Evolutionary conservation across 2,113 vertebrate species (phyloP).

Genomic region (Oreotragus oreotragus): DNA sequence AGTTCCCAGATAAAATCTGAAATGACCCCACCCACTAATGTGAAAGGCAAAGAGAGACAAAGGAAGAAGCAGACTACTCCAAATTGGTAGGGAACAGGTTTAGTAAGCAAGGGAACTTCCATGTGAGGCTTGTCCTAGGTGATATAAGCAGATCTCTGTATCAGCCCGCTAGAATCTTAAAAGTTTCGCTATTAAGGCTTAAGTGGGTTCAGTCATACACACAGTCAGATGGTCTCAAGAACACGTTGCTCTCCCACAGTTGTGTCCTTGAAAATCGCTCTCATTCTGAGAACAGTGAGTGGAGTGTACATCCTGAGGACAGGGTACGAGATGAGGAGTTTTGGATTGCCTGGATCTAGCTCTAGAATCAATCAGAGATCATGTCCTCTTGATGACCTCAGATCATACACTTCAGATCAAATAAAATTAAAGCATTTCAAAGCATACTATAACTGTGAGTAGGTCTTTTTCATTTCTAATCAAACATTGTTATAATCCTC

Average conservation of each 20-base stretch:
- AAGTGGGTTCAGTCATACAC: neutral
- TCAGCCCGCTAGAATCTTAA: neutral
- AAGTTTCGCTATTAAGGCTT: neutral
- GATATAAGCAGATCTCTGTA: neutral
- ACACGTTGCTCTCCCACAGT: neutral
- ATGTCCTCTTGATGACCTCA: neutral
- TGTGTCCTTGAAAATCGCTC: neutral
- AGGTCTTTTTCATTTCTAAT: neutral
- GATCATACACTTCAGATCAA: neutral
- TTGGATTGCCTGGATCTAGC: neutral
- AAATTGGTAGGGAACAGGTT: neutral
- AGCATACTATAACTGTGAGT: neutral
- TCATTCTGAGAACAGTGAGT: neutral
- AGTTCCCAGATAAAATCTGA: neutral
- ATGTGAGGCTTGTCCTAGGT: neutral
- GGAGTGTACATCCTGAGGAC: neutral
- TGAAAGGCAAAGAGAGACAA: neutral
- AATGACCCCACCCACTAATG: neutral
- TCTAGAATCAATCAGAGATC: neutral
- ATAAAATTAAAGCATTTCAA: neutral
- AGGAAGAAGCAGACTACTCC: neutral
- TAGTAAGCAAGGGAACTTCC: neutral
- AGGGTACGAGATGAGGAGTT: neutral
- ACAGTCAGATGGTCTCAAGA: neutral
- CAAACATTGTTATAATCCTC: neutral